Base-by-base conservation (phyloP, 35 echinoderm and acorn worm genomes). In the Amphiura filiformis region DNA sequence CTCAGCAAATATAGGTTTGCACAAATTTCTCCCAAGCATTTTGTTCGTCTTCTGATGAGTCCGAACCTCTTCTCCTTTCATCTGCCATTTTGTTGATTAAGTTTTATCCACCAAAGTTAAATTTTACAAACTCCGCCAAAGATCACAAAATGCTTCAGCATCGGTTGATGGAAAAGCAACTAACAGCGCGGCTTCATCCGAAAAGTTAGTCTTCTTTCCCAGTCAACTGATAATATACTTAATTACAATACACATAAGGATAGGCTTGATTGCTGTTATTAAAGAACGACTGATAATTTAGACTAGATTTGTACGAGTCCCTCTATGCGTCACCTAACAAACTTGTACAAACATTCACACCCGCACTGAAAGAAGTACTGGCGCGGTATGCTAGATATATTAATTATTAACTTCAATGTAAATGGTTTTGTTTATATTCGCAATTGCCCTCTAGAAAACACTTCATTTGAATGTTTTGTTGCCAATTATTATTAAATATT, bases 1-100 rank as follows among this genome's bases (percentile, higher is more conserved):
- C 40, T 97, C 94, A 32, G 94, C 94, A 76, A 93, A 89, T 0
- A 92, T 65, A 40, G 94, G 91, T 40, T n/a, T 97, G 94, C 20
- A 97, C 81, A 36, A 87, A 79, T 44, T 79, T 89, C 76, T 97
- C 94, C 87, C 87, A 93, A 20, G 93, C 85, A 78, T 85, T 82
- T 30, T 87, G 37, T 32, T 96, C 94, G 0, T 89, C 88, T 31
- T 90, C 88, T 70, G 61, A 70, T 26, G 61, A 70, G 26, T 70
- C 11, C 26, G 61, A 70, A 11, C 28, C 61, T 30, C 61, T 70
- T 70, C 61, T n/a, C n/a, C n/a, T 70, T 70, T 18, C 15, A 70
- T 23, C 61, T 70, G 61, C 1, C 61, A 70, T 70, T 15, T 26
- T 70, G 7, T 70, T 26, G 61, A 23, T 26, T 11, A 20, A 20